phyloP scores from a whole-genome alignment of 2,888 invertebrate species.

The Eurytoma adleriae region DNA sequence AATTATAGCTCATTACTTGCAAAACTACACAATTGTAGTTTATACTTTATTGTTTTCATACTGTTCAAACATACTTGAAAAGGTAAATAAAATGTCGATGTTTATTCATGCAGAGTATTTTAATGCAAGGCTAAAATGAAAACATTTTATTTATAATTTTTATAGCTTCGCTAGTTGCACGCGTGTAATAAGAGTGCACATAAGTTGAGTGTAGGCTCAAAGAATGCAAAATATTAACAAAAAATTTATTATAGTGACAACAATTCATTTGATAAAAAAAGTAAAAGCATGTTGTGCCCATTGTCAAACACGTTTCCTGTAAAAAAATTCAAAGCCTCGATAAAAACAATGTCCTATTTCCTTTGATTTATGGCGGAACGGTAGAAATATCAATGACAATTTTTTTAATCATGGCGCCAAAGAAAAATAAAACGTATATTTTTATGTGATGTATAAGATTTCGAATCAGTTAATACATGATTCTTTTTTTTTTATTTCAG shows the following conservation, averaged over 20 bases:
- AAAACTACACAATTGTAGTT: too few species aligned
- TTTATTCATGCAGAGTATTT: too few species aligned
- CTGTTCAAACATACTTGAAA: too few species aligned
- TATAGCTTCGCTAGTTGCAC: too few species aligned
- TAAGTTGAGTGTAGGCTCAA: too few species aligned
- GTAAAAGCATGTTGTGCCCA: constrained; percentile 14
- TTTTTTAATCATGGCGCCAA: constrained; percentile 12
- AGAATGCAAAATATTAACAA: too few species aligned
- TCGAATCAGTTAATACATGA: too few species aligned
- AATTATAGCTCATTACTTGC: constrained; percentile 3
- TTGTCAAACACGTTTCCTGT: background rate
- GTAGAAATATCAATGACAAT: constrained; percentile 32
- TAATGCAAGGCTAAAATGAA: too few species aligned
- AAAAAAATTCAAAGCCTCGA: constrained; percentile 13
- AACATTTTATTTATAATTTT: too few species aligned
- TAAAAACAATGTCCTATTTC: constrained; percentile 11
- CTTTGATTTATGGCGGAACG: constrained; percentile 33
- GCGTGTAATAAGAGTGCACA: too few species aligned
- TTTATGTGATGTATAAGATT: background rate
- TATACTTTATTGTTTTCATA: too few species aligned
- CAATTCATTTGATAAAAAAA: constrained; percentile 15
- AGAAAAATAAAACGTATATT: constrained; percentile 1
- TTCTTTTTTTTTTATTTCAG: constrained; percentile 17
- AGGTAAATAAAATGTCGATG: too few species aligned
- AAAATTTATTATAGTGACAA: background rate